Base-by-base conservation (phyloP, 1,140 invertebrate species). In the Drosophila mauritiana region DNA sequence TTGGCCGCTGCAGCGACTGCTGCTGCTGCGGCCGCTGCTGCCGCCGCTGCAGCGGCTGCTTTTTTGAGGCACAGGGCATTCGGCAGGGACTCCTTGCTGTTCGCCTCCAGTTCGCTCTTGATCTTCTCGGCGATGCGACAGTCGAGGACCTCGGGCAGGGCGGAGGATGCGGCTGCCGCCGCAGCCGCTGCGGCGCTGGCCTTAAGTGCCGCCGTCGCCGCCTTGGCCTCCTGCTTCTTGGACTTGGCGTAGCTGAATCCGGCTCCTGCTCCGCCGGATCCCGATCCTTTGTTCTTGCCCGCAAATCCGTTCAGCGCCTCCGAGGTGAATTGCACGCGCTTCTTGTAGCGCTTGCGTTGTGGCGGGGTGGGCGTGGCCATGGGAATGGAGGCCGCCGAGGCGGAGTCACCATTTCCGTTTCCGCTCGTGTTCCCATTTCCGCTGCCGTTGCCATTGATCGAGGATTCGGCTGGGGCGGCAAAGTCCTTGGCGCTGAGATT, bases 91-190 rank as follows among this genome's bases (percentile, higher is more conserved):
- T 85, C 75, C 61, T 88, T 82, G 73, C 79, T 77, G n/a, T 77
- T 82, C 3, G 88, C 88, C 73, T 92, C 92, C 63, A 92, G 53
- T n/a, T 92, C 92, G 64, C 90, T 92, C 49, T 92, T 92, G 62
- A 92, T 92, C 67, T 92, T 92, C 69, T 92, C 91, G 6, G 91
- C 92, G 2, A 92, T 92, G 63, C 92, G 83, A 31, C 92, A 92
- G 46, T 92, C 92, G 0, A 92, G 72, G 15, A 92, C 91, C 58
- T 92, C 92, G n/a, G 92, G 90, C 43, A 92, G 40, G 3, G 80
- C 75, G 12, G 75, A 48, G 10, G 77, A 77, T 31, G 80, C 80
- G 10, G 70, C 70, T 4, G 80, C 73, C 4, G 78, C 77, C 2
- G 73, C 78, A 2, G 73, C 75, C 1, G 80, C 80, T 12, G 76